phyloP scores from a whole-genome alignment of 2,888 invertebrate genomes.

The Uloborus plumipes region DNA sequence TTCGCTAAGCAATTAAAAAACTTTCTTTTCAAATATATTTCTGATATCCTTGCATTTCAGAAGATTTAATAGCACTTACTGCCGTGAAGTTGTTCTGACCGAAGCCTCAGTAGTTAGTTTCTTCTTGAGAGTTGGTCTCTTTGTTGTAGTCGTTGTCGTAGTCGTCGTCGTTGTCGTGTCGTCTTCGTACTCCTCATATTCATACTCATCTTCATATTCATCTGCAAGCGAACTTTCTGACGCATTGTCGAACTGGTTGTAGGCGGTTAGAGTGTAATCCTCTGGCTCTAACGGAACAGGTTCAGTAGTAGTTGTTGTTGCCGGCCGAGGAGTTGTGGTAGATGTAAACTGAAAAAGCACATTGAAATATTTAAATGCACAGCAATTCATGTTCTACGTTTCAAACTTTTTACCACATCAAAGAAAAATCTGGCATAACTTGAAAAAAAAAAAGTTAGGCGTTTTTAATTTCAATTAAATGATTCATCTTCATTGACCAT shows the following conservation, averaged over 20 bases:
- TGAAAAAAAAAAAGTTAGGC: too few species aligned
- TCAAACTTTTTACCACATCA: too few species aligned
- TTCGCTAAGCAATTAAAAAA: too few species aligned
- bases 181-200: constrained; percentile 22
- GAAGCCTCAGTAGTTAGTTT: constrained; percentile 1
- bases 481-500: too few species aligned
- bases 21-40: too few species aligned
- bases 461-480: too few species aligned
- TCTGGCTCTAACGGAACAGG: constrained; percentile 10
- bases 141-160: constrained; percentile 68
- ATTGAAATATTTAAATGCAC: too few species aligned
- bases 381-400: too few species aligned
- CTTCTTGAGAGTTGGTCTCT: constrained; percentile 18
- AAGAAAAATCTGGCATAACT: too few species aligned
- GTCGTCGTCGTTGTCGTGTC: constrained; percentile 28
- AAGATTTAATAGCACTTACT: too few species aligned
- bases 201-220: constrained; percentile 45
- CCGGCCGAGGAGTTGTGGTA: constrained; percentile 24
- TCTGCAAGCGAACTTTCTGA: constrained; percentile 1
- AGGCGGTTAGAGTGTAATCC: background rate
- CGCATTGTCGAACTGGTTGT: background rate
- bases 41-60: too few species aligned
- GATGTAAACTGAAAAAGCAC: background rate
- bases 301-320: constrained; percentile 3
- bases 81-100: too few species aligned